These are phyloP conservation scores for Mohoua ochrocephala DNA, from an alignment of 2,113 vertebrate genomes.

Conservation along the genomic window DNA sequence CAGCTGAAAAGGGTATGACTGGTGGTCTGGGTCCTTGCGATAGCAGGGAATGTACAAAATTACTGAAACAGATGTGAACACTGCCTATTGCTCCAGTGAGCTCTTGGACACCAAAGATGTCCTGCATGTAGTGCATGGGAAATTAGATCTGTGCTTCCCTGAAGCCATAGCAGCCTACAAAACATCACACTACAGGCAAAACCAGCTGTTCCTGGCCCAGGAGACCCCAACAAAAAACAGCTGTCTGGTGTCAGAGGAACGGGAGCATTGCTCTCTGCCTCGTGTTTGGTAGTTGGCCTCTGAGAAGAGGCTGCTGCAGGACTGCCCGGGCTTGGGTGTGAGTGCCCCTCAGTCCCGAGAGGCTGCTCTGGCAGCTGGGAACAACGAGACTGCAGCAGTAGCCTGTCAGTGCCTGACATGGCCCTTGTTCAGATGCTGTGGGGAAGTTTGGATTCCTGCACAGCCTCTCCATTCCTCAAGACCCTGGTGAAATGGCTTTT, in stretches of 20 bases:
- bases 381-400: neutral
- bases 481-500: neutral
- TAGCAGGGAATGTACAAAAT: neutral
- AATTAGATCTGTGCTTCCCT: neutral
- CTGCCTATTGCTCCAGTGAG: neutral
- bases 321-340: fast-evolving
- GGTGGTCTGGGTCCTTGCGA: neutral
- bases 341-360: fast-evolving
- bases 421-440: neutral
- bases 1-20: neutral
- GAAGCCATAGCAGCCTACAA: neutral
- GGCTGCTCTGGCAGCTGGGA: neutral
- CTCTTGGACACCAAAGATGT: neutral
- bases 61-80: neutral
- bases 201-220: neutral
- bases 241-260: neutral
- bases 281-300: neutral
- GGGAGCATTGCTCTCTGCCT: neutral
- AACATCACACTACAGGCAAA: neutral
- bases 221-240: neutral
- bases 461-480: neutral
- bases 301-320: neutral
- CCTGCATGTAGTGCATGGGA: neutral
- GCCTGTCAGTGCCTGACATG: neutral
- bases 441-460: neutral